phyloP scores from a whole-genome alignment of 2,797 vertebrate genomes.

The Notolepis coatsorum region DNA sequence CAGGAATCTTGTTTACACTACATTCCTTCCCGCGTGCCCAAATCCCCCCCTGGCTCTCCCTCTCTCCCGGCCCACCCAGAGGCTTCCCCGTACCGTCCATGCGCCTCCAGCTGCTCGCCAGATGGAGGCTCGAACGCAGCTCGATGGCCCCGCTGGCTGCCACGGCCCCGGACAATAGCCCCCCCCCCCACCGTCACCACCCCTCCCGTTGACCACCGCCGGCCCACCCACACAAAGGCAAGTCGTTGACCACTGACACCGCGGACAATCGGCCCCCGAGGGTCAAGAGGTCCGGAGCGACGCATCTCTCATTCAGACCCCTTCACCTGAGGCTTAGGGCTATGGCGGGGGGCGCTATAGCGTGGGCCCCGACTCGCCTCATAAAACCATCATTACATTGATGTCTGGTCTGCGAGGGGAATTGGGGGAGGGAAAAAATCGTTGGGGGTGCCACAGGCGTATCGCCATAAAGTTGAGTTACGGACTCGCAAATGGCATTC shows the following conservation, averaged over 20 bases:
- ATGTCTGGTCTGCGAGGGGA: slow-evolving; percentile 33
- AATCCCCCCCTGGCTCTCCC: slow-evolving; percentile 17
- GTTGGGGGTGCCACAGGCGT: slow-evolving; percentile 55
- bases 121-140: slow-evolving; percentile 69
- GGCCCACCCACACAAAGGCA: slow-evolving; percentile 58
- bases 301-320: slow-evolving; percentile 42
- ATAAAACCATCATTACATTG: slow-evolving; percentile 66
- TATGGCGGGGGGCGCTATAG: no score
- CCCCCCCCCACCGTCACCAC: not conserved
- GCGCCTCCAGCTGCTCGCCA: slow-evolving; percentile 79
- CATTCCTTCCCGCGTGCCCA: slow-evolving; percentile 43
- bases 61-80: slow-evolving; percentile 32
- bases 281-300: slow-evolving; percentile 36
- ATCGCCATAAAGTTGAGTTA: slow-evolving; percentile 75
- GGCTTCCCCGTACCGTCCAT: slow-evolving; percentile 41
- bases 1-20: slow-evolving; percentile 45
- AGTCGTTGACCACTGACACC: slow-evolving; percentile 61
- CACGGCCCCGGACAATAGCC: slow-evolving; percentile 48
- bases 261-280: slow-evolving; percentile 50
- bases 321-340: slow-evolving; percentile 68
- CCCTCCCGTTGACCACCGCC: slow-evolving; percentile 32
- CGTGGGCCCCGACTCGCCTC: no score
- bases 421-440: slow-evolving; percentile 46
- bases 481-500: slow-evolving; percentile 57
- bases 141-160: slow-evolving; percentile 63